These are phyloP conservation scores for Bembecia ichneumoniformis DNA, from an alignment of 2,888 invertebrate species.

Conservation along the genomic window DNA sequence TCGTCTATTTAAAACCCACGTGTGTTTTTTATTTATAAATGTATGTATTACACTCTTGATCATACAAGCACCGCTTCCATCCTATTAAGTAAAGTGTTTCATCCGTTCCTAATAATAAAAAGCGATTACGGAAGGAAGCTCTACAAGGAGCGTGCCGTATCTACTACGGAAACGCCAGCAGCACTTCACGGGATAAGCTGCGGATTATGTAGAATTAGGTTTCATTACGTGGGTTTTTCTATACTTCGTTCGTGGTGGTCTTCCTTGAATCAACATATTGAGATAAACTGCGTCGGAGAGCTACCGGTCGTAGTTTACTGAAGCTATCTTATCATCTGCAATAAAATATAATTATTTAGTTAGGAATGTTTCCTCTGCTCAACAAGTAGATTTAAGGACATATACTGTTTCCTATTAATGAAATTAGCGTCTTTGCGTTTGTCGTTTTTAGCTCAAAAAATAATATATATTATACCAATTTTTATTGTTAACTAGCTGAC, in stretches of 20 bases:
- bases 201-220: conserved; percentile 35
- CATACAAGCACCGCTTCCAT: neutral
- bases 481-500: too few relatives aligned
- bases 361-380: too few relatives aligned
- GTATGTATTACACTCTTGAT: neutral
- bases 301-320: conserved; percentile 7
- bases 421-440: too few relatives aligned
- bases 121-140: conserved; percentile 58
- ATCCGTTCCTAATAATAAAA: conserved; percentile 23
- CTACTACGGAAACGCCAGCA: conserved; percentile 56
- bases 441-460: too few relatives aligned
- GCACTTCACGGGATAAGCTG: conserved; percentile 45
- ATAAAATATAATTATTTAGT: too few relatives aligned
- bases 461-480: too few relatives aligned
- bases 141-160: conserved; percentile 52
- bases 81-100: neutral
- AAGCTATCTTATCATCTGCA: too few relatives aligned
- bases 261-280: conserved; percentile 18
- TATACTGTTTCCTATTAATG: too few relatives aligned
- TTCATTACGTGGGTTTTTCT: conserved; percentile 19
- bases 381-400: too few relatives aligned
- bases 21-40: too few relatives aligned
- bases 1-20: too few relatives aligned
- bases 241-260: conserved; percentile 32
- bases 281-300: conserved; percentile 9